These are phyloP conservation scores for Aromia moschata DNA, from an alignment of 2,888 invertebrate species.

Conservation along the genomic window DNA sequence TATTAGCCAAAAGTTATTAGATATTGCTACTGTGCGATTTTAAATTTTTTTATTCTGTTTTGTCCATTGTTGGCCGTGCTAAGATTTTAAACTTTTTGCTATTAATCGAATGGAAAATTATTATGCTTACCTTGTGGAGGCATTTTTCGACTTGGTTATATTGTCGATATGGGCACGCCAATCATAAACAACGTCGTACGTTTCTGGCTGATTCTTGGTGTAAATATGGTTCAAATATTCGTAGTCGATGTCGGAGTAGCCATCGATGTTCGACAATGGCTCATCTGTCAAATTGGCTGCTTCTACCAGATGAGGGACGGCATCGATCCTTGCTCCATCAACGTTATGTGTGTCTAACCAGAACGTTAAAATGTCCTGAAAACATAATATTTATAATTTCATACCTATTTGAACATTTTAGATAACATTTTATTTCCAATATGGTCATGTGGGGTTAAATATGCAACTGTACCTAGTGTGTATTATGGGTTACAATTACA, in stretches of 20 bases:
- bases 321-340: conserved; percentile 87
- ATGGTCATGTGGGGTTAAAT: too few relatives aligned
- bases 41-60: too few relatives aligned
- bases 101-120: too few relatives aligned
- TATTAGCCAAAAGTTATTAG: too few relatives aligned
- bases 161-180: conserved; percentile 73
- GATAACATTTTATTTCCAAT: too few relatives aligned
- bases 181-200: conserved; percentile 71
- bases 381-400: too few relatives aligned
- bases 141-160: conserved; percentile 59
- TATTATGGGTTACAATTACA: too few relatives aligned
- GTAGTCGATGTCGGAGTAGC: conserved; percentile 58
- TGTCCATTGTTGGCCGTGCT: too few relatives aligned
- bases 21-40: too few relatives aligned
- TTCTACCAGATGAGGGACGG: conserved; percentile 67
- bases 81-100: too few relatives aligned
- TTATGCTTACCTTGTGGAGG: conserved; percentile 58
- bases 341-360: conserved; percentile 86
- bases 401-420: too few relatives aligned
- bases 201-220: conserved; percentile 68
- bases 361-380: conserved; percentile 73
- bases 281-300: conserved; percentile 58
- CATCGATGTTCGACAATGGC: conserved; percentile 50
- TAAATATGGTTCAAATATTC: conserved; percentile 71
- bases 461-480: too few relatives aligned